Conservation (phyloP, 2,113 vertebrate species). For the Sorex araneus region DNA sequence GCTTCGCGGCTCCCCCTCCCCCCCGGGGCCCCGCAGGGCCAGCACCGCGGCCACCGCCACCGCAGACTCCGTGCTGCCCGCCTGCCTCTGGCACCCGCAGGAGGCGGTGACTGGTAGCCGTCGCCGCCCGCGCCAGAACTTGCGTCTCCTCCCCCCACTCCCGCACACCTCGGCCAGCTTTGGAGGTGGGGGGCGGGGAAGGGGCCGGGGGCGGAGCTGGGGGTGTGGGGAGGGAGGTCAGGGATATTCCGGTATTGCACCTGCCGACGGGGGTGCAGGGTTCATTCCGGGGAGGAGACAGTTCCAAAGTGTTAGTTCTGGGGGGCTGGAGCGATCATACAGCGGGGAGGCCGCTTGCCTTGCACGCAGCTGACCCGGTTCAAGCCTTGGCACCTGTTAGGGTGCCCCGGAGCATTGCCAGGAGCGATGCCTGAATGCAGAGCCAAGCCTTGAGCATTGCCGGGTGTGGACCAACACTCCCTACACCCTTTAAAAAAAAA, state of each 20-base stretch:
- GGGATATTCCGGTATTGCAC: not conserved
- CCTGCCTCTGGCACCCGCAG: not conserved
- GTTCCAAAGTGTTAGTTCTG: too few relatives aligned
- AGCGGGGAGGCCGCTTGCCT: too few relatives aligned
- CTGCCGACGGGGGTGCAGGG: not conserved
- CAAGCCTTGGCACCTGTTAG: too few relatives aligned
- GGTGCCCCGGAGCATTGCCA: too few relatives aligned
- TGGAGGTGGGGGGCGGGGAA: not conserved
- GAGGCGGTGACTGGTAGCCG: slow-evolving; percentile 68
- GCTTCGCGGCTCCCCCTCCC: slow-evolving; percentile 72
- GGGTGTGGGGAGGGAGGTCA: not conserved
- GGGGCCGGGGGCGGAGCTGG: slow-evolving; percentile 63
- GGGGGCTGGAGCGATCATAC: too few relatives aligned
- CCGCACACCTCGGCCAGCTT: not conserved
- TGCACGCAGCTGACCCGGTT: too few relatives aligned
- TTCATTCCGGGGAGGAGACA: not conserved
- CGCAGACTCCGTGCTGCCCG: not conserved
- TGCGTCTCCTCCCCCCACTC: slow-evolving; percentile 58
- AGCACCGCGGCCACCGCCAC: not conserved
- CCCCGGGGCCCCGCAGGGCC: slow-evolving; percentile 53
- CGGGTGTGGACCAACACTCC: too few relatives aligned
- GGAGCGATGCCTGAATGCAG: too few relatives aligned
- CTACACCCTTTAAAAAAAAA: too few relatives aligned
- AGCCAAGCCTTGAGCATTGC: too few relatives aligned
- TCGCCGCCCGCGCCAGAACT: slow-evolving; percentile 80